A percentile compares a stretch with the other conserved stretches of the same genome.
These are phyloP conservation scores for Anthrax anthrax DNA, from an alignment of 2,888 invertebrate species.

Conservation along the genomic window DNA sequence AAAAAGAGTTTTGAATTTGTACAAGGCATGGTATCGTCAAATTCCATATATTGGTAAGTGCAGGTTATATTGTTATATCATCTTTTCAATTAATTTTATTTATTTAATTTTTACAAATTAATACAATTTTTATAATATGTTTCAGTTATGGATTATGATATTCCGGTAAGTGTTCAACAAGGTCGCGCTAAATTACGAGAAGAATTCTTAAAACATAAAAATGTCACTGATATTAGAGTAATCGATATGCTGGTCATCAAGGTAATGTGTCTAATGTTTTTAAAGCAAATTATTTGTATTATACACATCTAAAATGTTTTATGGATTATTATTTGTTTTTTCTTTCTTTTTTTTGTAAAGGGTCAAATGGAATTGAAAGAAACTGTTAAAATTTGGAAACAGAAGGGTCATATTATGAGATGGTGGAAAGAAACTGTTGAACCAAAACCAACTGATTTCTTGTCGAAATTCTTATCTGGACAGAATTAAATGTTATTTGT, in stretches of 20 bases:
- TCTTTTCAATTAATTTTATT: conserved; percentile 16
- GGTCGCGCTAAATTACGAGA: conserved; percentile 61
- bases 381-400: conserved; percentile 74
- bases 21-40: conserved; percentile 90
- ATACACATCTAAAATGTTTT: no score
- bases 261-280: conserved; percentile 38
- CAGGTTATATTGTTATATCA: conserved; percentile 18
- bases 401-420: conserved; percentile 72
- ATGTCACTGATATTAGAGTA: conserved; percentile 71
- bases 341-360: conserved; percentile 38
- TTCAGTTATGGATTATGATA: conserved; percentile 70
- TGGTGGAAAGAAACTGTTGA: conserved; percentile 76
- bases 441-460: conserved; percentile 77
- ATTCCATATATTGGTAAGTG: conserved; percentile 70
- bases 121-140: conserved; percentile 12
- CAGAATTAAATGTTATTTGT: conserved; percentile 8
- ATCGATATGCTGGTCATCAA: conserved; percentile 87
- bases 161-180: conserved; percentile 57
- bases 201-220: conserved; percentile 58
- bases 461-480: conserved; percentile 76
- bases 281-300: neutral
- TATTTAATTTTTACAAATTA: no score
- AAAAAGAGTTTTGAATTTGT: conserved; percentile 69
- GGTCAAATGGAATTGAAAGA: conserved; percentile 94
- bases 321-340: neutral